Evolutionary conservation across 2,113 vertebrate species (phyloP).

Genomic region (Peromyscus maniculatus): DNA sequence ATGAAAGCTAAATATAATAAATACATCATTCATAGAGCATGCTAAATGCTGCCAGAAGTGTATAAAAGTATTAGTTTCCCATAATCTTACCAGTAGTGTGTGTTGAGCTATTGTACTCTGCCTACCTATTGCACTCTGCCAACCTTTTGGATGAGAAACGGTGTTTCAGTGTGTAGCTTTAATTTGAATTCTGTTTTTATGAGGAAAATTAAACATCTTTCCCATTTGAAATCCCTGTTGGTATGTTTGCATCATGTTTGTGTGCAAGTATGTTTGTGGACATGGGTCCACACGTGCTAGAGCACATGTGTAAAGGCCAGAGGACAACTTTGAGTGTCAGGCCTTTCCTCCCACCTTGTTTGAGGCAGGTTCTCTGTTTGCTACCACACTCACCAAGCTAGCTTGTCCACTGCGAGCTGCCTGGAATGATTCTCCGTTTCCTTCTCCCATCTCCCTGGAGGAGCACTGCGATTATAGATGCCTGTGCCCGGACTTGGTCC

Average conservation of each 20-base stretch:
- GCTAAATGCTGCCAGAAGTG: not conserved
- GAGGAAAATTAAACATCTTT: constrained; percentile 51
- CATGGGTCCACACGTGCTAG: not conserved
- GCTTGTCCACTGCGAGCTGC: not conserved
- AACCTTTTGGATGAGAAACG: not conserved
- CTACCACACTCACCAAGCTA: not conserved
- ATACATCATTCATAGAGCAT: not conserved
- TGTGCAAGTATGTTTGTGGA: not conserved
- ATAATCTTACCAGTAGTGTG: not conserved
- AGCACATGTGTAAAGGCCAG: not conserved
- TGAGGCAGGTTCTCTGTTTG: not conserved
- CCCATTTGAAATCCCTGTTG: too few species aligned
- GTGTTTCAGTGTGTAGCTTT: not conserved
- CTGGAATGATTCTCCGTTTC: not conserved
- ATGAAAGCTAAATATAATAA: constrained; percentile 28
- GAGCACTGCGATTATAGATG: not conserved
- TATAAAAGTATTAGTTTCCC: not conserved
- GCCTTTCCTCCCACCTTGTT: not conserved
- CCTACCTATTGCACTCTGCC: constrained; percentile 14
- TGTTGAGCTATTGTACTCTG: constrained; percentile 40
- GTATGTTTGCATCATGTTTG: not conserved
- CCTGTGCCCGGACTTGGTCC: not conserved
- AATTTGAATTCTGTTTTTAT: constrained; percentile 44
- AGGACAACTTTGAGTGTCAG: not conserved
- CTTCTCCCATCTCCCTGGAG: not conserved